Evolutionary conservation across 2,797 vertebrate species (phyloP).

Genomic region (Knipowitschia caucasica): DNA sequence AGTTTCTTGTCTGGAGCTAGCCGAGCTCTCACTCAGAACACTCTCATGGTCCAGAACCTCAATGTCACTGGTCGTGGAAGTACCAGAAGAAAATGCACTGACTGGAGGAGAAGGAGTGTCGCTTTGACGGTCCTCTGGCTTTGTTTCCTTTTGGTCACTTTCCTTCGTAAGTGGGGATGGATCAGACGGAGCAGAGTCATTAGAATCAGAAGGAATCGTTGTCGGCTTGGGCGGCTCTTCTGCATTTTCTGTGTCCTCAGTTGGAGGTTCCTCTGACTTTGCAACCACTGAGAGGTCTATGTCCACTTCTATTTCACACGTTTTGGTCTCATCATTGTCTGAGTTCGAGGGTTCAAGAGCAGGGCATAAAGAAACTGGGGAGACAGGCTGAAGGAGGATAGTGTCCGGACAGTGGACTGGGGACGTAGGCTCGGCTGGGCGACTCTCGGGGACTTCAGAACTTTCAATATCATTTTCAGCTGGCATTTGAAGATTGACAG

Average conservation of each 20-base stretch:
- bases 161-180: conserved; percentile 78
- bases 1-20: conserved; percentile 90
- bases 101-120: conserved; percentile 94
- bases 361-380: conserved; percentile 37
- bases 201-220: conserved; percentile 25
- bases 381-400: conserved; percentile 51
- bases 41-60: conserved; percentile 98
- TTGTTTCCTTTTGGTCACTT: conserved; percentile 87
- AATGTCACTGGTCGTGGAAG: conserved; percentile 97
- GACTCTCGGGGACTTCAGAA: conserved; percentile 41
- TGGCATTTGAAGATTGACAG: conserved; percentile 43
- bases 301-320: conserved; percentile 31
- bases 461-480: conserved; percentile 43
- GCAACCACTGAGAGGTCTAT: conserved; percentile 21
- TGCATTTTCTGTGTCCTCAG: conserved; percentile 25
- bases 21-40: conserved; percentile 97
- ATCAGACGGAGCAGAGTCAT: conserved; percentile 54
- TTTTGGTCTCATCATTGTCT: conserved; percentile 19
- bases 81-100: conserved; percentile 96
- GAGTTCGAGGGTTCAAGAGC: conserved; percentile 29
- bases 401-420: conserved; percentile 35
- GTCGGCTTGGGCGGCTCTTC: conserved; percentile 36
- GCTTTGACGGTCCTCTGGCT: conserved; percentile 91
- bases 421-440: conserved; percentile 41
- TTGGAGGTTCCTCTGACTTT: conserved; percentile 35